Conservation (phyloP, 2,113 vertebrate species). For the Bujurquina vittata region DNA sequence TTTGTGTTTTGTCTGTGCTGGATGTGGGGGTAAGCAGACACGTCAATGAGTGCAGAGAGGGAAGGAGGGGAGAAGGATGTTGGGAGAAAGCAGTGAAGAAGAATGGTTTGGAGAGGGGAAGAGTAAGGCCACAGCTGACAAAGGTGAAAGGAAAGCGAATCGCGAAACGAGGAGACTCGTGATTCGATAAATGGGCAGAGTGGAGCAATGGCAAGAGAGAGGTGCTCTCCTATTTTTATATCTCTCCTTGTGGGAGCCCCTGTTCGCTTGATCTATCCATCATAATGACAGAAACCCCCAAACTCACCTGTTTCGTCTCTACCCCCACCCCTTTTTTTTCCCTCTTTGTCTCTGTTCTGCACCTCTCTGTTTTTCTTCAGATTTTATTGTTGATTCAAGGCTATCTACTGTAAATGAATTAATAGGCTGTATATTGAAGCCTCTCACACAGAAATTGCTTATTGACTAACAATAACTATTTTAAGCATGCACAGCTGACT, state of each 20-base stretch:
- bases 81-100: slow-evolving; percentile 16
- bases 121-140: slow-evolving; percentile 32
- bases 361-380: slow-evolving; percentile 10
- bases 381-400: slow-evolving; percentile 26
- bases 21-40: slow-evolving; percentile 31
- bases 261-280: slow-evolving; percentile 69
- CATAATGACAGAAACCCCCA: slow-evolving; percentile 72
- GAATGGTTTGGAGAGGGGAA: slow-evolving; percentile 15
- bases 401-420: slow-evolving; percentile 39
- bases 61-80: slow-evolving; percentile 30
- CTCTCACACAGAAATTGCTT: slow-evolving; percentile 52
- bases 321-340: not conserved
- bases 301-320: slow-evolving; percentile 42
- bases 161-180: slow-evolving; percentile 29
- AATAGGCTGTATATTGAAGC: slow-evolving; percentile 23
- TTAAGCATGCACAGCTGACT: slow-evolving; percentile 47
- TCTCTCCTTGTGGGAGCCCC: slow-evolving; percentile 69
- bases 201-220: slow-evolving; percentile 63
- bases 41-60: slow-evolving; percentile 29
- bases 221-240: slow-evolving; percentile 75
- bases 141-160: slow-evolving; percentile 54
- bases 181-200: slow-evolving; percentile 71
- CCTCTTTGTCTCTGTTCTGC: slow-evolving; percentile 8
- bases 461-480: slow-evolving; percentile 69
- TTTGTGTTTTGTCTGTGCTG: slow-evolving; percentile 40